A percentile compares a stretch with the other conserved stretches of the same genome.
Evolutionary conservation across 1,140 invertebrate genomes (phyloP).

Genomic region (Drosophila repletoides): DNA sequence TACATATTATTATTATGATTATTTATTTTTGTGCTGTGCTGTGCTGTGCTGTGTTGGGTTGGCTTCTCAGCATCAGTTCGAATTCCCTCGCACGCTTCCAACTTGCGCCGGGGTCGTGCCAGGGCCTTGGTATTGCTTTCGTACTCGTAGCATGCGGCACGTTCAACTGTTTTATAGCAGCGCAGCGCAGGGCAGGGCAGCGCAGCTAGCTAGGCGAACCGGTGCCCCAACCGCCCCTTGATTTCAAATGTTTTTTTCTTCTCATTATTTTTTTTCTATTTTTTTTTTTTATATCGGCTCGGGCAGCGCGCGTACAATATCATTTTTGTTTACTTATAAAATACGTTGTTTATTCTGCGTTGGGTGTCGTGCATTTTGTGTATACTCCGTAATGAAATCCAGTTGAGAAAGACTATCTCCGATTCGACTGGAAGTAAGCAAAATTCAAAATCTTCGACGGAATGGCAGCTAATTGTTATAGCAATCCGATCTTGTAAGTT

Average conservation of each 20-base stretch:
- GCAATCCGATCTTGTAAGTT: too few relatives aligned
- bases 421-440: too few relatives aligned
- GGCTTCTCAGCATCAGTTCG: constrained; percentile 2
- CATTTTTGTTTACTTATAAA: constrained; percentile 61
- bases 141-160: constrained; percentile 18
- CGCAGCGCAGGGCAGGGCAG: not conserved
- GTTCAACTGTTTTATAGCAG: not conserved
- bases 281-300: constrained; percentile 42
- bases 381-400: constrained; percentile 12
- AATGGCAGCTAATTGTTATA: too few relatives aligned
- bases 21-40: too few relatives aligned
- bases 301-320: constrained; percentile 57
- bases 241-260: not conserved
- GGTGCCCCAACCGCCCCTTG: not conserved
- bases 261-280: constrained; percentile 2
- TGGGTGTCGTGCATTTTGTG: constrained; percentile 34
- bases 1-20: constrained; percentile 8
- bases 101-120: constrained; percentile 35
- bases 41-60: too few relatives aligned
- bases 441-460: too few relatives aligned
- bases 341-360: constrained; percentile 64
- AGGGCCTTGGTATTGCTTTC: constrained; percentile 37
- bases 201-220: not conserved
- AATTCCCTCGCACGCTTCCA: constrained; percentile 33
- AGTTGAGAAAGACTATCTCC: too few relatives aligned